Conservation (phyloP, 2,113 vertebrate genomes). For the Hypanus sabinus region DNA sequence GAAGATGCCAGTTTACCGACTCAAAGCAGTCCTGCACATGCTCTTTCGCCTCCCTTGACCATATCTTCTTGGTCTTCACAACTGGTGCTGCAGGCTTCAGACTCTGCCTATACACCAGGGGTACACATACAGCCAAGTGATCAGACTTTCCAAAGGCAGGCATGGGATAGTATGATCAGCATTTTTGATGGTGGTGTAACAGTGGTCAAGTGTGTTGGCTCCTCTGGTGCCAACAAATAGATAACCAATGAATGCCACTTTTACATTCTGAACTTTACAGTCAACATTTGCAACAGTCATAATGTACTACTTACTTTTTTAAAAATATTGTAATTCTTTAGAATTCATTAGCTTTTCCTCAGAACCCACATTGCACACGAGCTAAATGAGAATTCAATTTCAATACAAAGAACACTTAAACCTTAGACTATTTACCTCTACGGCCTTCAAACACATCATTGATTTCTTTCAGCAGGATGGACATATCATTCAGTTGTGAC, state of each 20-base stretch:
- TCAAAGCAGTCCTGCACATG: too few relatives aligned
- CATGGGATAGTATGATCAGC: too few relatives aligned
- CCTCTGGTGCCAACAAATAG: background rate
- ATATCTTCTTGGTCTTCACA: too few relatives aligned
- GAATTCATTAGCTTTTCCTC: background rate
- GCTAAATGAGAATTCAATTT: background rate
- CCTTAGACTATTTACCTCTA: conserved; percentile 67
- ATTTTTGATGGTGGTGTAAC: too few relatives aligned
- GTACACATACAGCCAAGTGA: too few relatives aligned
- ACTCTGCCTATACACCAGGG: too few relatives aligned
- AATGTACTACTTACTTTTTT: background rate
- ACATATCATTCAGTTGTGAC: conserved; percentile 90
- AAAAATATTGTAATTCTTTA: background rate
- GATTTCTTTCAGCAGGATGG: conserved; percentile 81
- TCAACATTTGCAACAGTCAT: background rate
- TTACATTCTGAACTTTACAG: background rate
- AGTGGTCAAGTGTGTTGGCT: too few relatives aligned
- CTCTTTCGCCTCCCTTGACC: too few relatives aligned
- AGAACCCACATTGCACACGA: background rate
- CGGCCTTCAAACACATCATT: conserved; percentile 86
- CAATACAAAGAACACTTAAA: conserved; percentile 23
- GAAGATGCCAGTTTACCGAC: too few relatives aligned
- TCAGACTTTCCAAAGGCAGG: too few relatives aligned
- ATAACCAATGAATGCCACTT: background rate
- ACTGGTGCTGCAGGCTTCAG: too few relatives aligned